Conservation (phyloP, 2,888 invertebrate genomes). For the Choristoneura rosaceana region DNA sequence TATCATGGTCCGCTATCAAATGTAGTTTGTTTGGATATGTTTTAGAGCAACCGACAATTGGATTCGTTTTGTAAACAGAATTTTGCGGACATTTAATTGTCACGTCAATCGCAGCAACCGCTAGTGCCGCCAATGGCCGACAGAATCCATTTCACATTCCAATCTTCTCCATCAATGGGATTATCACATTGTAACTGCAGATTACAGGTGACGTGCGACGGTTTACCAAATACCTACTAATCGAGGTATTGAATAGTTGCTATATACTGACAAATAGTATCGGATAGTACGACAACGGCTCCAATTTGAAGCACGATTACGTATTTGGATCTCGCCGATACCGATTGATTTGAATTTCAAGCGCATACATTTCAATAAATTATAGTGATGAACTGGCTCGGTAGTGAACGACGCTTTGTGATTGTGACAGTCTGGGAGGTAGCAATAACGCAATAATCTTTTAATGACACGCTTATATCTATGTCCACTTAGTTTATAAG, state of each 20-base stretch:
- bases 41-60: background rate
- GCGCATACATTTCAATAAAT: constrained; percentile 38
- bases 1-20: too few relatives aligned
- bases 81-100: constrained; percentile 50
- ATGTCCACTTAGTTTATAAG: background rate
- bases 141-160: constrained; percentile 55
- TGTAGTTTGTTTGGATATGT: background rate
- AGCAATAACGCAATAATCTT: background rate
- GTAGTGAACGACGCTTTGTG: background rate
- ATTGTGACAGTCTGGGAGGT: background rate
- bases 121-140: constrained; percentile 52
- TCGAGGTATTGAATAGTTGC: constrained; percentile 22
- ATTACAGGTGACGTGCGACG: constrained; percentile 33
- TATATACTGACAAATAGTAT: background rate
- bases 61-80: background rate
- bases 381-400: constrained; percentile 27
- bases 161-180: constrained; percentile 58
- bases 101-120: constrained; percentile 53
- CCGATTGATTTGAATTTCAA: constrained; percentile 38
- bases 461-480: background rate
- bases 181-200: constrained; percentile 43
- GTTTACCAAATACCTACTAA: constrained; percentile 32
- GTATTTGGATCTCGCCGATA: constrained; percentile 30
- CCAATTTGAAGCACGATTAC: constrained; percentile 28
- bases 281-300: constrained; percentile 15